These are phyloP conservation scores for Acanthis flammea DNA, from an alignment of 2,797 vertebrate genomes.

Conservation along the genomic window DNA sequence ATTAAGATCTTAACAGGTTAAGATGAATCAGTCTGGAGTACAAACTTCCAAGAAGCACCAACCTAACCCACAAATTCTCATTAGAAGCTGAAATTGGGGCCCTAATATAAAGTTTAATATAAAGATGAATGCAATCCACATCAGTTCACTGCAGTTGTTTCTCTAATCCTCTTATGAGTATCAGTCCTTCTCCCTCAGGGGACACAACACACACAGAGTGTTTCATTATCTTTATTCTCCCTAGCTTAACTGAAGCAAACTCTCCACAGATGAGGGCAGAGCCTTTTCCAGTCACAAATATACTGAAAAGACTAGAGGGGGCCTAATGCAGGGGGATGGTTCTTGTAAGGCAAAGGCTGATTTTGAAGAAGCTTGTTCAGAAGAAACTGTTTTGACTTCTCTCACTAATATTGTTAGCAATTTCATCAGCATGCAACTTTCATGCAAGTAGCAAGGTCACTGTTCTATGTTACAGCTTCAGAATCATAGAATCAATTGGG, in stretches of 20 bases:
- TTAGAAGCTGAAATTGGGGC: neutral
- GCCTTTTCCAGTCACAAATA: neutral
- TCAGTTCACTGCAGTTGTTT: neutral
- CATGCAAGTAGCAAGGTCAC: neutral
- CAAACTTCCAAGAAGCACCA: neutral
- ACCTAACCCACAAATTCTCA: neutral
- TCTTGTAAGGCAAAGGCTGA: neutral
- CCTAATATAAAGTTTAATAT: neutral
- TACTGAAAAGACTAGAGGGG: neutral
- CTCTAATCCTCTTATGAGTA: conserved; percentile 21
- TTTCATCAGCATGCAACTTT: neutral
- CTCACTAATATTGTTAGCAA: neutral
- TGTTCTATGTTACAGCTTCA: neutral
- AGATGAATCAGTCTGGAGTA: neutral
- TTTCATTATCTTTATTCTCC: conserved; percentile 8
- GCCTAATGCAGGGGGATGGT: neutral
- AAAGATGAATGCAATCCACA: neutral
- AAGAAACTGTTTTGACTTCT: neutral
- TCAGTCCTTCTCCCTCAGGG: neutral
- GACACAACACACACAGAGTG: neutral
- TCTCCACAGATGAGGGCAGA: neutral
- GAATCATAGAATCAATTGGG: neutral
- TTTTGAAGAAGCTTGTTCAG: neutral
- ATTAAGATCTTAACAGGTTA: neutral
- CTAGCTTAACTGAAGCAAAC: neutral